phyloP scores from a whole-genome alignment of 1,140 invertebrate species.

The Elymnias hypermnestra region DNA sequence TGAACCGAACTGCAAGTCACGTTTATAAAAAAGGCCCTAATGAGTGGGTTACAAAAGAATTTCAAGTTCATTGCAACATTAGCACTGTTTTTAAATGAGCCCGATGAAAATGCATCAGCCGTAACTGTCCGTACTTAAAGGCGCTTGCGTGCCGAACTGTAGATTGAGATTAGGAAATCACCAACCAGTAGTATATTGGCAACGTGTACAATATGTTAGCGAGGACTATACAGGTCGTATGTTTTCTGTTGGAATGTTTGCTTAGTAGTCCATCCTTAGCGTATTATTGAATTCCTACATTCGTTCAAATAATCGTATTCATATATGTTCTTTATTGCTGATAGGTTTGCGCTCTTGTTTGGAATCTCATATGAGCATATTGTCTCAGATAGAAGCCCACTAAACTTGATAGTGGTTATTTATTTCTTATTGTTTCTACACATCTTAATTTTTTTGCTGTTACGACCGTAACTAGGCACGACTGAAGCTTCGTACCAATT shows the following conservation, averaged over 20 bases:
- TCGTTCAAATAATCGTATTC: too few relatives aligned
- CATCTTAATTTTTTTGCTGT: too few relatives aligned
- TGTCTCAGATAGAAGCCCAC: too few relatives aligned
- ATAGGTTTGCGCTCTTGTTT: too few relatives aligned
- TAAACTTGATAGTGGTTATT: too few relatives aligned
- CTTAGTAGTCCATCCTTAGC: background rate
- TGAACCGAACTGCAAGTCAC: background rate
- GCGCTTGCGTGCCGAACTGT: constrained; percentile 21
- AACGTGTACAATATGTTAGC: constrained; percentile 26
- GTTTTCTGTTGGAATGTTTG: constrained; percentile 1
- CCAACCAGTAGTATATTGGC: constrained; percentile 33
- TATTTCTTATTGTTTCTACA: too few relatives aligned
- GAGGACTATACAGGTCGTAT: constrained; percentile 22
- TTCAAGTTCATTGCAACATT: constrained; percentile 38
- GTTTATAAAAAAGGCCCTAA: constrained; percentile 10
- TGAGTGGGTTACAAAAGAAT: constrained; percentile 20
- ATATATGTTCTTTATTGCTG: too few relatives aligned
- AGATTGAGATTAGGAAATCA: constrained; percentile 29
- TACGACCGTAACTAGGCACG: too few relatives aligned
- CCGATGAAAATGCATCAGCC: constrained; percentile 17
- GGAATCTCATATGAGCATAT: too few relatives aligned
- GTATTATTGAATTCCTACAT: too few relatives aligned
- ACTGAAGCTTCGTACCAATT: too few relatives aligned
- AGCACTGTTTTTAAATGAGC: constrained; percentile 26
- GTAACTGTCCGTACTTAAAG: constrained; percentile 19